These are phyloP conservation scores for Anoplopoma fimbria DNA, from an alignment of 2,113 vertebrate genomes.

Conservation along the genomic window DNA sequence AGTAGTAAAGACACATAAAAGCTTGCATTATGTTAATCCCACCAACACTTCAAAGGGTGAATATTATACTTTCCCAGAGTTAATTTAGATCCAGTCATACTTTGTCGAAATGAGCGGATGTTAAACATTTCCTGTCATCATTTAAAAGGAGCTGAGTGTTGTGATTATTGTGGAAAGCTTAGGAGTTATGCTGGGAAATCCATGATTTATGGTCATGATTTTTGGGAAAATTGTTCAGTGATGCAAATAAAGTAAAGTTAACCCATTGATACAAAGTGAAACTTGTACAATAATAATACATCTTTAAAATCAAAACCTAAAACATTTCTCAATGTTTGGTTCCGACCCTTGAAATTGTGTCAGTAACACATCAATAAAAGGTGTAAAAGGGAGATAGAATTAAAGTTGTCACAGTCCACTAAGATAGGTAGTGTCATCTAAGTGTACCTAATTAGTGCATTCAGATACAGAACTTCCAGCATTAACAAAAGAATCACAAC, in stretches of 20 bases:
- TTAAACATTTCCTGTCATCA: neutral
- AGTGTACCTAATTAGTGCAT: neutral
- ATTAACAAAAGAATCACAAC: neutral
- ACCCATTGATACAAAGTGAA: neutral
- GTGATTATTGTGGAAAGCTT: neutral
- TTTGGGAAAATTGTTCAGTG: neutral
- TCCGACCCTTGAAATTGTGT: neutral
- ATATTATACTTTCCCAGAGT: conserved; percentile 25
- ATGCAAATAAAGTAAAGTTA: neutral
- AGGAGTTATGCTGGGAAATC: neutral
- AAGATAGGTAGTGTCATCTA: neutral
- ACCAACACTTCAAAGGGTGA: conserved; percentile 23
- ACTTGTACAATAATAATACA: neutral
- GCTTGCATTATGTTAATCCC: conserved; percentile 11
- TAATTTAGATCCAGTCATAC: neutral
- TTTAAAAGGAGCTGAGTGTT: neutral
- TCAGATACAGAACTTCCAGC: neutral
- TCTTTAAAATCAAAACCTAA: neutral
- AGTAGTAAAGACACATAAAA: conserved; percentile 18
- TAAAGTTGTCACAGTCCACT: neutral
- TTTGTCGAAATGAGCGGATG: neutral
- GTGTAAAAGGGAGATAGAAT: neutral
- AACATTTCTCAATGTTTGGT: neutral
- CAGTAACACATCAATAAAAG: neutral
- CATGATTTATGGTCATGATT: neutral